Evolutionary conservation across 2,797 vertebrate species (phyloP), one percentile per base, ranked within the genome.

Genomic region (Margarornis squamiger): DNA sequence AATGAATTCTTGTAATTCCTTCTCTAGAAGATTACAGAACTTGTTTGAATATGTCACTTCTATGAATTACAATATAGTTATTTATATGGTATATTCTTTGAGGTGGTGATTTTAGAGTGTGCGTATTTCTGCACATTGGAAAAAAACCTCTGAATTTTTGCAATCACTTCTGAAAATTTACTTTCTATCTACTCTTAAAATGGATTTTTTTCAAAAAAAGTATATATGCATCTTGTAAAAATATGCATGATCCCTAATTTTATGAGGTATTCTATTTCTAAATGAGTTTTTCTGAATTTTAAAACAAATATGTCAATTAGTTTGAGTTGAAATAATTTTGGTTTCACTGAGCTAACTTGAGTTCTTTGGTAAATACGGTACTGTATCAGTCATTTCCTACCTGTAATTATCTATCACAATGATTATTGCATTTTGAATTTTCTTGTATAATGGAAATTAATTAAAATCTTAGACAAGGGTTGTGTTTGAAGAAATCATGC

Each of bases 121-220:
- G 4, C 4, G 61, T 1, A 19, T 66, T 65, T 74, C 27, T 72
- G 10, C 15, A 29, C 29, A 30, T 54, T 30, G 18, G 21, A 52
- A 76, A 52, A 51, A 75, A 19, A 1, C 7, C 48, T 4, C 39
- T 0, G 3, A 30, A 22, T n/a, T 68, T 19, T 81, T 66, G n/a
- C 13, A 65, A 72, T 59, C 4, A 26, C 6, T 52, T 75, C 39
- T 58, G 23, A 67, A 86, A 61, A 3, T 48, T 71, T 94, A 29
- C 6, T 57, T 75, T 65, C 65, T 2, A 46, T 48, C 23, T 86
- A 12, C 4, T 57, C 6, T 29, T 90, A 43, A 63, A 66, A 45
- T 41, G 2, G 2, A 34, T 27, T 23, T 16, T 1, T n/a, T 23
- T 16, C 1, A 10, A 7, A 34, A 55, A 27, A 38, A 66, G 21